Base-by-base conservation (phyloP, 1,140 invertebrate species). In the Sitobion miscanthi region DNA sequence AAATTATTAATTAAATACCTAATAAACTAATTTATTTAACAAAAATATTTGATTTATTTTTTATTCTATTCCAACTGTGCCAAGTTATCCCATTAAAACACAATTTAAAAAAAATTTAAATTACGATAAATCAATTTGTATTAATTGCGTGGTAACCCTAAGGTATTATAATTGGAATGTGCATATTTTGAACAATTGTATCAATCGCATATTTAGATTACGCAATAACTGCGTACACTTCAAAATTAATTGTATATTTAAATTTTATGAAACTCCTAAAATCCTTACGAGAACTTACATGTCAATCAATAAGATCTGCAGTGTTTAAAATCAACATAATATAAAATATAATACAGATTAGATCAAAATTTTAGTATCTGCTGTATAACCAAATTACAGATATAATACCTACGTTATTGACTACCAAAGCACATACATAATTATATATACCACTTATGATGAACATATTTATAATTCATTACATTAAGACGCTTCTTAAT, bases 1-100 rank as follows among this genome's bases (percentile, higher is more conserved):
- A 77, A 77, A 77, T 77, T 77, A 77, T n/a, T n/a, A 77, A 77
- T n/a, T 77, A 77, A 69, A 77, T 77, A 77, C 62, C 14, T 35
- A 77, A 77, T 35, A n/a, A 77, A 77, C 11, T 77, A n/a, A 69
- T 77, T 77, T 35, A n/a, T 30, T n/a, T 30, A n/a, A 77, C 62
- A 77, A 77, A 69, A 77, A 17, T 1, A 77, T 77, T 77, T 77
- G 30, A 77, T 77, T 77, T 77, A 77, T 77, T 23, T 77, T n/a
- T 69, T 69, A 69, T 69, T 69, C 11, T 30, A 69, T n/a, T 69
- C 62, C 11, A 69, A 77, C 30, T 11, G 2, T 77, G 62, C 14
- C 30, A n/a, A 77, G 11, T 35, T 77, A 6, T 77, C 30, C 62
- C 23, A n/a, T 35, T 7, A 69, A 30, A 62, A 69, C 30, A n/a